Evolutionary conservation across 2,888 invertebrate genomes (phyloP), one percentile per base, ranked within the genome.

Genomic region (Serripes groenlandicus): DNA sequence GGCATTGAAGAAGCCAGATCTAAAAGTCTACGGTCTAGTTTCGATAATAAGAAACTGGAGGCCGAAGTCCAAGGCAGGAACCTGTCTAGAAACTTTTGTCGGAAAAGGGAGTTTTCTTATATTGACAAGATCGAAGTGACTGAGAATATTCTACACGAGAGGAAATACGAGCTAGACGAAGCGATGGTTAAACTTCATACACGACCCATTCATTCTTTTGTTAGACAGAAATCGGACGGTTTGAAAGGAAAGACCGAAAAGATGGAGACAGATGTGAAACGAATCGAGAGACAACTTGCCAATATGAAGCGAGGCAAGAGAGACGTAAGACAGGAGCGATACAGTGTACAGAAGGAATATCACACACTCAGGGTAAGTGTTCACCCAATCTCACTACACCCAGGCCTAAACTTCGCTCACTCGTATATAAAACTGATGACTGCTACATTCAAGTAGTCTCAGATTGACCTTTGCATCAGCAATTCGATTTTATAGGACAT

Each of bases 311-410:
- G 70, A 18, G 89, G 88, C 7, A 73, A 90, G 60, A 72, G 73
- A 28, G 81, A 86, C 26, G 78, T 90, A 56, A 83, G 88, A 35
- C 89, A 81, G 42, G 87, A 89, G 11, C 73, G 90, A 26, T 81
- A 89, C 34, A 64, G 79, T 37, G 84, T 90, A 21, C 90, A 91
- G 79, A 92, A 90, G 78, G 89, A 91, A 23, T 84, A 90, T 23
- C 90, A 92, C 70, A 70, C 66, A 56, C 77, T 84, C 9, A 87
- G 87, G 83, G 85, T 83, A 73, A 75, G n/a, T 58, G 2, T 58
- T 28, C n/a, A n/a, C n/a, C n/a, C n/a, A n/a, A n/a, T n/a, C n/a
- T n/a, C n/a, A n/a, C n/a, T n/a, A n/a, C n/a, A n/a, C n/a, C n/a
- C n/a, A n/a, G n/a, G n/a, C n/a, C n/a, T n/a, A n/a, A n/a, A n/a